These are phyloP conservation scores for Lepisosteus oculatus DNA, from an alignment of 2,113 vertebrate genomes.

Conservation along the genomic window DNA sequence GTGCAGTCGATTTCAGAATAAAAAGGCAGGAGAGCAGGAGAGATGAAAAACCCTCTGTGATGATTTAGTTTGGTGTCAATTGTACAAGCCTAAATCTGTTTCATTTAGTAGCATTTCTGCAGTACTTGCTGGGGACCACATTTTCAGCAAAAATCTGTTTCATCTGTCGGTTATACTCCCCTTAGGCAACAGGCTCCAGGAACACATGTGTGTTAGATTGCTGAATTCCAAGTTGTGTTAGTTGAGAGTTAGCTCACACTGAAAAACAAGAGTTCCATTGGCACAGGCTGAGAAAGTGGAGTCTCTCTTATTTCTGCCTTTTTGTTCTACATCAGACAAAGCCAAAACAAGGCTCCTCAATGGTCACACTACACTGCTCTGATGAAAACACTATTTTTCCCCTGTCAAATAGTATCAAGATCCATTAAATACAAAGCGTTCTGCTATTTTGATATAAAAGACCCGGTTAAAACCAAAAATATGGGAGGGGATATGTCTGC, in stretches of 20 bases:
- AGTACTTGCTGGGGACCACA: not conserved
- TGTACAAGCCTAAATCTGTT: not conserved
- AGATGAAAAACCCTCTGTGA: no score
- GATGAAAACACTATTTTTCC: conserved; percentile 24
- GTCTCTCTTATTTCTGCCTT: conserved; percentile 19
- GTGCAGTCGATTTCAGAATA: no score
- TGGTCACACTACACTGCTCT: conserved; percentile 20
- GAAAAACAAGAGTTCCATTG: conserved; percentile 6
- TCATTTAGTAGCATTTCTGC: not conserved
- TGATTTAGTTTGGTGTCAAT: not conserved
- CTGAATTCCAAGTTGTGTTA: not conserved
- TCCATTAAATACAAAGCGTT: not conserved
- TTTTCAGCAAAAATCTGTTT: conserved; percentile 7
- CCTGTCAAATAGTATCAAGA: conserved; percentile 22
- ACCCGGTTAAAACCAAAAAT: not conserved
- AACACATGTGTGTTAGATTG: conserved; percentile 10
- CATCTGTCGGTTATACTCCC: not conserved
- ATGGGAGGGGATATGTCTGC: no score
- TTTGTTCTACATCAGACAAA: conserved; percentile 26
- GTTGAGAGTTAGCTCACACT: not conserved
- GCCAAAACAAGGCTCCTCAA: conserved; percentile 26
- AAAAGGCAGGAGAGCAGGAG: no score
- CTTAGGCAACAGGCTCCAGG: not conserved
- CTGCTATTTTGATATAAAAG: not conserved
- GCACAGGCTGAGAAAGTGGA: conserved; percentile 9